phyloP scores from a whole-genome alignment of 2,797 vertebrate genomes.

The Oophaga sylvatica region DNA sequence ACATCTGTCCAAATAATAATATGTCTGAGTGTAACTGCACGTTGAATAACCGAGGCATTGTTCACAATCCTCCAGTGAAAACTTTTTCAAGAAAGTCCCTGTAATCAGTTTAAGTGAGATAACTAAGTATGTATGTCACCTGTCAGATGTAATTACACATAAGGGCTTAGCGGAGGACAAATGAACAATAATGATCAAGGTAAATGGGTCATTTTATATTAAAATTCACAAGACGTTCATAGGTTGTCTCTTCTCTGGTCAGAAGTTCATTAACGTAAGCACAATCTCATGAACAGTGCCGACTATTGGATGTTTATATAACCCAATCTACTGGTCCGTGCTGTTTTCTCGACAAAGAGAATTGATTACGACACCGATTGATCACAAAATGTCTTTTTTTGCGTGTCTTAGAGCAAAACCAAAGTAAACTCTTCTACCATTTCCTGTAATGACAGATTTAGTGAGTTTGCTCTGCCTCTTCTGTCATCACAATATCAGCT shows the following conservation, averaged over 20 bases:
- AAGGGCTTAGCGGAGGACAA: not conserved
- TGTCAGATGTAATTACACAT: slow-evolving; percentile 37
- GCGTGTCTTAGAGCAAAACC: not conserved
- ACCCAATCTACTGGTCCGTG: not conserved
- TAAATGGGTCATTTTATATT: slow-evolving; percentile 20
- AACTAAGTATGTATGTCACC: slow-evolving; percentile 43
- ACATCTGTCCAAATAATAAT: slow-evolving; percentile 59
- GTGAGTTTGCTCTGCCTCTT: slow-evolving; percentile 41
- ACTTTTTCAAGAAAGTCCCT: slow-evolving; percentile 27
- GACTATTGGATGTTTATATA: slow-evolving; percentile 2
- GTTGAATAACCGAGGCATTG: slow-evolving; percentile 46
- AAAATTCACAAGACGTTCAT: not conserved
- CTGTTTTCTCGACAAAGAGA: slow-evolving; percentile 8
- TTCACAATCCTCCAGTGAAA: slow-evolving; percentile 17
- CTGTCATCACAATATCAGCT: slow-evolving; percentile 56
- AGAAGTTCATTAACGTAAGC: not conserved
- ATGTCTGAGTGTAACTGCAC: slow-evolving; percentile 60
- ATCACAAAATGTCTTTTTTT: slow-evolving; percentile 14
- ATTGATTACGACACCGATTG: not conserved
- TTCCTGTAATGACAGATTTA: slow-evolving; percentile 61
- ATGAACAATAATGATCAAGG: slow-evolving; percentile 7
- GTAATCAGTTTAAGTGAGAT: slow-evolving; percentile 46
- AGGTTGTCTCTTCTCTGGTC: not conserved
- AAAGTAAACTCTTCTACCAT: slow-evolving; percentile 50
- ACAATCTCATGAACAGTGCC: slow-evolving; percentile 1